phyloP scores from a whole-genome alignment of 2,113 vertebrate species.

The Apaloderma vittatum region DNA sequence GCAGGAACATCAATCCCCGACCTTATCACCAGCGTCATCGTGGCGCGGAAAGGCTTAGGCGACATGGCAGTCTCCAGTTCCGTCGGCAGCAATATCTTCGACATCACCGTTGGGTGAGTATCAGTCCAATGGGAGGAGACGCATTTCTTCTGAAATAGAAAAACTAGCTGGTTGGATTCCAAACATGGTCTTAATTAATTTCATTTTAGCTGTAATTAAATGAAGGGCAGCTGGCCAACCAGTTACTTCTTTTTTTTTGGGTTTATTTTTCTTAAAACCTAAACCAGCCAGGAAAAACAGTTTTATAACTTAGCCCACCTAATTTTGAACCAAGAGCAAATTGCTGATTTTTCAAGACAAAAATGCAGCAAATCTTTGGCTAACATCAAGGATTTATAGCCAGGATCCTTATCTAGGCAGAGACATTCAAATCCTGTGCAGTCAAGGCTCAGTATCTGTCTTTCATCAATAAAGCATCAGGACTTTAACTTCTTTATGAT shows the following conservation, averaged over 20 bases:
- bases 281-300: neutral
- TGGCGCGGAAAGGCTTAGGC: conserved; percentile 93
- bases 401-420: neutral
- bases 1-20: conserved; percentile 97
- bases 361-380: neutral
- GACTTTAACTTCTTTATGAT: neutral
- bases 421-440: neutral
- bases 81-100: conserved; percentile 97
- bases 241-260: neutral
- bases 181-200: neutral
- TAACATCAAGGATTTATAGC: neutral
- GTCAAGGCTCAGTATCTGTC: neutral
- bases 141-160: neutral
- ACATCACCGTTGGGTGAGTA: conserved; percentile 96
- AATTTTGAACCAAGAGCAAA: neutral
- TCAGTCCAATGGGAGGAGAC: neutral
- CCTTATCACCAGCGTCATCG: conserved; percentile 97
- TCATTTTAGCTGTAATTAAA: neutral
- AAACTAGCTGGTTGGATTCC: neutral
- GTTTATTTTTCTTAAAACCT: neutral
- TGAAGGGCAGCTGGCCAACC: neutral
- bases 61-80: conserved; percentile 99
- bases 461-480: neutral
- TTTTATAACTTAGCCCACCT: neutral
- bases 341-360: neutral